These are phyloP conservation scores for Pygoscelis antarcticus DNA, from an alignment of 2,113 vertebrate species.

Conservation along the genomic window DNA sequence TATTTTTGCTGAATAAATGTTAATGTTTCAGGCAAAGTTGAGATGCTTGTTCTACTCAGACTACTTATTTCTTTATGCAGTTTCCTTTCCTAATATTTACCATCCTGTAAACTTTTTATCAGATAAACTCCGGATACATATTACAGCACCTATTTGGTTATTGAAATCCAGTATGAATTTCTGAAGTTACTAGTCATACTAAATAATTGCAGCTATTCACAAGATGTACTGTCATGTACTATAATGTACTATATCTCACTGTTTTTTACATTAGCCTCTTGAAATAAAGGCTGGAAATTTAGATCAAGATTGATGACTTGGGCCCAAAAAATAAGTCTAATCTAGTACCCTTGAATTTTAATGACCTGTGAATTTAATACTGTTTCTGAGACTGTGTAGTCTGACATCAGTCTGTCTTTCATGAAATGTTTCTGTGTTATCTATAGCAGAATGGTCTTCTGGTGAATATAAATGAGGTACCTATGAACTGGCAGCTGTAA, in stretches of 20 bases:
- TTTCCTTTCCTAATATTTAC: neutral
- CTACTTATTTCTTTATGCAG: neutral
- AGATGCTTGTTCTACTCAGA: neutral
- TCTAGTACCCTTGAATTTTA: neutral
- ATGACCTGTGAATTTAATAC: neutral
- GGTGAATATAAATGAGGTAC: neutral
- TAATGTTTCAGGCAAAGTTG: neutral
- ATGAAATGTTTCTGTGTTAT: neutral
- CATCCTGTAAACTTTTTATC: neutral
- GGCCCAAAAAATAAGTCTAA: neutral
- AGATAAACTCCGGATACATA: neutral
- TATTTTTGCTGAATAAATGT: neutral
- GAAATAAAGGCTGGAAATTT: neutral
- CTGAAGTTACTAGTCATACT: neutral
- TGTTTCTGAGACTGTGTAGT: neutral
- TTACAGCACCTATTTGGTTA: neutral
- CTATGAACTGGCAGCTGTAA: neutral
- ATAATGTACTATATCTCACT: neutral
- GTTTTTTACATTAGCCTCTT: neutral
- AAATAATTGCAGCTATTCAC: neutral
- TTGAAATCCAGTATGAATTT: neutral
- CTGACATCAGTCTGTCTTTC: neutral
- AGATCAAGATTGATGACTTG: neutral
- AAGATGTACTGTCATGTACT: neutral
- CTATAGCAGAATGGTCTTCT: neutral